Conservation (phyloP, 2,888 invertebrate genomes). For the Hyppa rectilinea region DNA sequence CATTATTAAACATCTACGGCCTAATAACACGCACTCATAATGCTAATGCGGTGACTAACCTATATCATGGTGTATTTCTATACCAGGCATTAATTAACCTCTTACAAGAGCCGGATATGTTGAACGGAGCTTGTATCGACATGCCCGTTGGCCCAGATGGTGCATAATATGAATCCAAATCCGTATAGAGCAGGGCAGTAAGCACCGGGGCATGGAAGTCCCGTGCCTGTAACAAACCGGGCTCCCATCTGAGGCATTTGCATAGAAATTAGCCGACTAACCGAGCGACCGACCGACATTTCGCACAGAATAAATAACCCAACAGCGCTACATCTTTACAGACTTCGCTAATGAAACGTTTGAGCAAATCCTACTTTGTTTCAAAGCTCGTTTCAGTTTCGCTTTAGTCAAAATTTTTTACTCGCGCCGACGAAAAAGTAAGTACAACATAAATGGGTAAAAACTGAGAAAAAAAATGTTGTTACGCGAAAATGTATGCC, state of each 20-base stretch:
- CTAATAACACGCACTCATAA: conserved; percentile 52
- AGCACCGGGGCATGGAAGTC: conserved; percentile 40
- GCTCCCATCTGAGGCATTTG: conserved; percentile 78
- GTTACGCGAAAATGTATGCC: conserved; percentile 48
- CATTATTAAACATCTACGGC: conserved; percentile 55
- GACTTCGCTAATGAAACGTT: conserved; percentile 51
- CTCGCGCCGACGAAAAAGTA: conserved; percentile 24
- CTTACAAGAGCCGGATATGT: conserved; percentile 58
- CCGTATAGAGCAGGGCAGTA: conserved; percentile 61
- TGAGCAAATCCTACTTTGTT: conserved; percentile 54
- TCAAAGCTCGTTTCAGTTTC: conserved; percentile 40
- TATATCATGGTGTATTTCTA: conserved; percentile 43
- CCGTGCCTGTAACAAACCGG: conserved; percentile 61
- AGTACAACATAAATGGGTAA: conserved; percentile 33
- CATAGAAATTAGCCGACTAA: conserved; percentile 87
- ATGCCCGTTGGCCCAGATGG: conserved; percentile 59
- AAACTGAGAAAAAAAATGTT: conserved; percentile 43
- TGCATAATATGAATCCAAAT: conserved; percentile 71
- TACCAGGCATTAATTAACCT: conserved; percentile 61
- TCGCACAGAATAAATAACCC: conserved; percentile 85
- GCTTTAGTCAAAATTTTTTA: conserved; percentile 50
- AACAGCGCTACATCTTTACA: conserved; percentile 64
- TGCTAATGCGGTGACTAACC: conserved; percentile 32
- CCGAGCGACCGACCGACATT: conserved; percentile 80
- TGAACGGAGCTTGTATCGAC: conserved; percentile 55